A percentile compares a stretch with the other conserved stretches of the same genome.
phyloP scores from a whole-genome alignment of 2,797 vertebrate species.

The Linurgus olivaceus region DNA sequence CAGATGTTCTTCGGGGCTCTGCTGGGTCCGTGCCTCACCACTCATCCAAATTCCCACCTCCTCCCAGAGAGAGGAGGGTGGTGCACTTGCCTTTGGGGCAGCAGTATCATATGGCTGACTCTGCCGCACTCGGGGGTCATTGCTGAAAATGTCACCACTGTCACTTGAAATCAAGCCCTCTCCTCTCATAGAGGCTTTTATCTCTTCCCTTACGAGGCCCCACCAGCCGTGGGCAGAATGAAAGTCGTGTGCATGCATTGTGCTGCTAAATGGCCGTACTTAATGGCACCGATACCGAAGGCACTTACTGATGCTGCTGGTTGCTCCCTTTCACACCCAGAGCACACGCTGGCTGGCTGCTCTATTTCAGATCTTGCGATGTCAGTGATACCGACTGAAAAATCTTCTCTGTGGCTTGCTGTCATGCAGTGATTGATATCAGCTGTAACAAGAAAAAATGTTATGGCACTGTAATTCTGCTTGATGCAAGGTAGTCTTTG shows the following conservation, averaged over 20 bases:
- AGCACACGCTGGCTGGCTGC: slow-evolving; percentile 22
- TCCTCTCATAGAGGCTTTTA: background rate
- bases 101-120: background rate
- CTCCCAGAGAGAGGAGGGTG: background rate
- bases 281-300: background rate
- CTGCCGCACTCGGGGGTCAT: background rate
- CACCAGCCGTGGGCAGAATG: background rate
- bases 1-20: accelerated
- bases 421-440: slow-evolving; percentile 73
- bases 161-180: slow-evolving; percentile 26
- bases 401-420: slow-evolving; percentile 59
- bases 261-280: background rate
- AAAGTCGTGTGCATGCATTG: background rate
- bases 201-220: background rate
- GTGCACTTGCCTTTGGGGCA: background rate
- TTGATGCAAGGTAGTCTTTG: slow-evolving; percentile 74
- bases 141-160: slow-evolving; percentile 16
- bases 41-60: background rate
- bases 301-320: background rate
- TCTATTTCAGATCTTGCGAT: slow-evolving; percentile 42
- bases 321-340: slow-evolving; percentile 17
- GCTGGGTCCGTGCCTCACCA: accelerated
- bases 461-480: slow-evolving; percentile 74
- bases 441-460: slow-evolving; percentile 75
- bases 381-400: slow-evolving; percentile 54